Conservation (phyloP, 2,888 invertebrate genomes). For the Dorcus parallelipipedus region DNA sequence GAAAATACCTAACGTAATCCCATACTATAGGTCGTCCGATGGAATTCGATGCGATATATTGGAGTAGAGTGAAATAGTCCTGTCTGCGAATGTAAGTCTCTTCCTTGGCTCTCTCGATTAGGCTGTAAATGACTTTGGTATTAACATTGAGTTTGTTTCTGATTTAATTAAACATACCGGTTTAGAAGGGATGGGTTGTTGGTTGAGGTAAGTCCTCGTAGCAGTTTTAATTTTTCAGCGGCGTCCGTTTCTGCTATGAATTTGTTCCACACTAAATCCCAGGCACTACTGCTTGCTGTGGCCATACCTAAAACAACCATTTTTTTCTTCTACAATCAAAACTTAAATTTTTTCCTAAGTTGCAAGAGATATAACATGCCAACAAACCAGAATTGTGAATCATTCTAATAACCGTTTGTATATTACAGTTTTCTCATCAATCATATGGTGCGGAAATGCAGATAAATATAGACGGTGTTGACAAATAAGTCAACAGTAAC, state of each 20-base stretch:
- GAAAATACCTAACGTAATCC: slow-evolving; percentile 67
- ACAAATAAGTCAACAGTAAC: too few relatives aligned
- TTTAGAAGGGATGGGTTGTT: slow-evolving; percentile 63
- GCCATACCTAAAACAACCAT: slow-evolving; percentile 56
- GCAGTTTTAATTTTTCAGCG: slow-evolving; percentile 71
- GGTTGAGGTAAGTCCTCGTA: slow-evolving; percentile 68
- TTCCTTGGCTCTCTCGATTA: slow-evolving; percentile 69
- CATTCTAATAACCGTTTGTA: too few relatives aligned
- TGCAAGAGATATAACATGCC: too few relatives aligned
- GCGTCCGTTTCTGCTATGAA: slow-evolving; percentile 74
- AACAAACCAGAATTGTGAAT: too few relatives aligned
- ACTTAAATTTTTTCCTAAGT: too few relatives aligned
- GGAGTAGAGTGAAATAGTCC: slow-evolving; percentile 75
- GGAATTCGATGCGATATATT: slow-evolving; percentile 67
- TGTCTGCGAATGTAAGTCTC: slow-evolving; percentile 74
- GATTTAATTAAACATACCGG: slow-evolving; percentile 50
- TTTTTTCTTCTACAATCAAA: background rate
- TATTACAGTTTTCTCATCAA: too few relatives aligned
- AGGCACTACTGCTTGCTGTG: slow-evolving; percentile 60
- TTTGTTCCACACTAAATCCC: slow-evolving; percentile 72
- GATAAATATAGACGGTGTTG: too few relatives aligned
- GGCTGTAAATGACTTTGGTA: slow-evolving; percentile 51
- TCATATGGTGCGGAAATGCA: too few relatives aligned
- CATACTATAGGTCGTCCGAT: slow-evolving; percentile 74
- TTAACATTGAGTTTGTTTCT: too few relatives aligned